phyloP scores from a whole-genome alignment of 2,113 vertebrate species.

The Copsychus sechellarum region DNA sequence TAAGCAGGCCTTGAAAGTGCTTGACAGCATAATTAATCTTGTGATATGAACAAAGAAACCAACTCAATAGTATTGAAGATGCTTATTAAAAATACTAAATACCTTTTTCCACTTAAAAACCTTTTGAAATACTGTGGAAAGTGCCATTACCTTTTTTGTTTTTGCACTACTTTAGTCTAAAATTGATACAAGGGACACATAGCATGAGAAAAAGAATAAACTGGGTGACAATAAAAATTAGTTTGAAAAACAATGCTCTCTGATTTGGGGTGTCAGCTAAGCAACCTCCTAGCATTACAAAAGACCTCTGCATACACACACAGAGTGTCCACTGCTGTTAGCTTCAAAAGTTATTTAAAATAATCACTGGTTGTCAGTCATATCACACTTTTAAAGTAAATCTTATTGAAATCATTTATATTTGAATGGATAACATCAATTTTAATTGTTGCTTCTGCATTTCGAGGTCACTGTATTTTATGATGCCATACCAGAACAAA shows the following conservation, averaged over 20 bases:
- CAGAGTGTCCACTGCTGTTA: neutral
- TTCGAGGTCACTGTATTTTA: neutral
- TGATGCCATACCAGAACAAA: neutral
- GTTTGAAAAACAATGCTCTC: constrained; percentile 55
- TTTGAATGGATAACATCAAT: neutral
- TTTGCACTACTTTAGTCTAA: constrained; percentile 80
- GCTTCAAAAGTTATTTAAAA: constrained; percentile 29
- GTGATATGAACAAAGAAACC: constrained; percentile 99
- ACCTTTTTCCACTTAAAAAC: constrained; percentile 88
- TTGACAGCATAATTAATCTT: constrained; percentile 99
- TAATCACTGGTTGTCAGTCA: constrained; percentile 22
- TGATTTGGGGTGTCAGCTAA: constrained; percentile 36
- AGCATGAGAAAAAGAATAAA: constrained; percentile 82
- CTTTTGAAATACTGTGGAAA: constrained; percentile 84
- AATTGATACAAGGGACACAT: constrained; percentile 79
- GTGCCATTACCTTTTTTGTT: constrained; percentile 84
- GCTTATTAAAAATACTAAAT: constrained; percentile 99
- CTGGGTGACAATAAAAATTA: constrained; percentile 80
- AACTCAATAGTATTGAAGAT: constrained; percentile 99
- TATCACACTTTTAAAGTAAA: constrained; percentile 17
- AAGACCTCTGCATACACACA: neutral
- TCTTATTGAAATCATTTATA: constrained; percentile 3
- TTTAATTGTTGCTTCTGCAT: neutral
- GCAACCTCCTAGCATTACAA: constrained; percentile 6
- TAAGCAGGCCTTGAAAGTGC: constrained; percentile 99